Percentiles rank a stretch among this genome's conserved stretches.
Conservation (phyloP, 2,888 invertebrate genomes). For the Eupsilia transversa region DNA sequence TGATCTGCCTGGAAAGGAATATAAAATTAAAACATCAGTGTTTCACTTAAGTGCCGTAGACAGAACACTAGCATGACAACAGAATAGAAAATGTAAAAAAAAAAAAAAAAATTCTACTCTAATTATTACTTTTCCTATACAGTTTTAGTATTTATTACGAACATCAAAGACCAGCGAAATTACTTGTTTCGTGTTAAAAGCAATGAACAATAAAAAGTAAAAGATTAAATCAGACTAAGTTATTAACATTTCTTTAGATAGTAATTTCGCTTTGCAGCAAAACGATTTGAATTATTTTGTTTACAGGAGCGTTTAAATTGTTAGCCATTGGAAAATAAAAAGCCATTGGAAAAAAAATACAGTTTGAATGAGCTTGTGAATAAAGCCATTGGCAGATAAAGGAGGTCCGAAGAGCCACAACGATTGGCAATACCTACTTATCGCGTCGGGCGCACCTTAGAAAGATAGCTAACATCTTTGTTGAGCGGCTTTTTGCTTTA, state of each 20-base stretch:
- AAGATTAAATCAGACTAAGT: conserved; percentile 7
- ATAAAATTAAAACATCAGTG: background rate
- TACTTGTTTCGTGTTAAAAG: conserved; percentile 6
- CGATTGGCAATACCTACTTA: background rate
- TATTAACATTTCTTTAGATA: background rate
- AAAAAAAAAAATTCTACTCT: background rate
- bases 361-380: background rate
- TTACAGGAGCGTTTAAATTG: background rate
- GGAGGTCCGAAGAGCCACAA: no score
- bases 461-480: background rate
- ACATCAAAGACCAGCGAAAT: background rate
- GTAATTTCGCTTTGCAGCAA: background rate
- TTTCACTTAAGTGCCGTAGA: background rate
- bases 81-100: background rate
- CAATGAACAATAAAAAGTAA: conserved; percentile 3
- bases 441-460: background rate
- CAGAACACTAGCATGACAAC: no score
- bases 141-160: background rate
- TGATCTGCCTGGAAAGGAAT: background rate
- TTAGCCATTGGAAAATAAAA: background rate
- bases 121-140: background rate
- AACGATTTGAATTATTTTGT: conserved; percentile 19
- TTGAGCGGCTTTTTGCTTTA: background rate
- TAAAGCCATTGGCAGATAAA: background rate
- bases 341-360: no score